A percentile compares a stretch with the other conserved stretches of the same genome.
Evolutionary conservation across 2,797 vertebrate species (phyloP).

Genomic region (Anas acuta): DNA sequence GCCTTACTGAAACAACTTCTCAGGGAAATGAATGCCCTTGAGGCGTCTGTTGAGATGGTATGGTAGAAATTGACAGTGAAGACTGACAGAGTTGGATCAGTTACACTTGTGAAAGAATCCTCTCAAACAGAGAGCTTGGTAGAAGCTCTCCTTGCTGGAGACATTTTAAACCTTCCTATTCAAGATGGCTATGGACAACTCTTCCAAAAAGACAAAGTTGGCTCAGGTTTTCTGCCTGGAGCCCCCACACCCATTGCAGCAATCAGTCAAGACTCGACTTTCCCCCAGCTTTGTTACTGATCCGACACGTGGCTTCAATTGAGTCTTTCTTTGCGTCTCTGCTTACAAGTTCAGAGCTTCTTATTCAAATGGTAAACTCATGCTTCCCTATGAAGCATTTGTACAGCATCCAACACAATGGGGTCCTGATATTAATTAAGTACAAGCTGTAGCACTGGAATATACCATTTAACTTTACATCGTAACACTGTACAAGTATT

Average conservation of each 20-base stretch:
- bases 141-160: not conserved
- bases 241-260: not conserved
- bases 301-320: fast-evolving
- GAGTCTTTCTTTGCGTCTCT: not conserved
- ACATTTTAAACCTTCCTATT: not conserved
- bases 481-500: not conserved
- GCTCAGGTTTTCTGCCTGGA: not conserved
- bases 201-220: not conserved
- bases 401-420: not conserved
- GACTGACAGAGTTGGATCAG: not conserved
- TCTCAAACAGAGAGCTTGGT: not conserved
- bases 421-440: not conserved
- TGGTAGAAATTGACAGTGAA: not conserved
- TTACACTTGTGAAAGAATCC: not conserved
- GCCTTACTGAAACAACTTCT: slow-evolving; percentile 7
- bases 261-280: not conserved
- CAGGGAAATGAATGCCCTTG: not conserved
- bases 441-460: not conserved
- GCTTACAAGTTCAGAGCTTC: not conserved
- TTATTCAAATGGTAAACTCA: not conserved
- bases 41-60: not conserved
- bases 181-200: not conserved
- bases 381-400: not conserved
- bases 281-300: not conserved
- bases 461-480: not conserved